These are phyloP conservation scores for Hoplostethus mediterraneus DNA, from an alignment of 2,797 vertebrate species.

Conservation along the genomic window DNA sequence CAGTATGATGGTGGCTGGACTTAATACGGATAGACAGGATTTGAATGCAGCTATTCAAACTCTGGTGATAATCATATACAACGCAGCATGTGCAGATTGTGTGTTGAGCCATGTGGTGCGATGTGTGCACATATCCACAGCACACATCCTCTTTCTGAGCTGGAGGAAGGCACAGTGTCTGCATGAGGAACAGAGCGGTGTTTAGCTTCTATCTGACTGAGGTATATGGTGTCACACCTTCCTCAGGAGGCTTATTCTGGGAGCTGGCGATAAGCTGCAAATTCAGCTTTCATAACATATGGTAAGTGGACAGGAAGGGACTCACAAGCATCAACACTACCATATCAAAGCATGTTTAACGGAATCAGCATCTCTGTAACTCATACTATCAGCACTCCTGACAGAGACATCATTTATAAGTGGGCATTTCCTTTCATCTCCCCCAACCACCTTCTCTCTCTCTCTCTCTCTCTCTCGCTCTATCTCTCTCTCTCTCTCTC, in stretches of 20 bases:
- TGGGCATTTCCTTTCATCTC: neutral
- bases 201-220: conserved; percentile 50
- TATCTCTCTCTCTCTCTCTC: neutral
- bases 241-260: conserved; percentile 56
- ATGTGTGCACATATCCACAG: conserved; percentile 9
- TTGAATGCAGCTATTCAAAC: conserved; percentile 15
- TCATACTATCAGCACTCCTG: conserved; percentile 14
- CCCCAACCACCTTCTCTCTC: too few species aligned
- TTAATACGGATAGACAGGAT: conserved; percentile 7
- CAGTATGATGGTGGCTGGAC: neutral
- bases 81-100: conserved; percentile 11
- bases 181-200: conserved; percentile 31
- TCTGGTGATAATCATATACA: conserved; percentile 20
- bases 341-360: conserved; percentile 61
- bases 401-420: conserved; percentile 11
- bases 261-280: conserved; percentile 62
- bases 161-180: conserved; percentile 37
- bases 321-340: conserved; percentile 45
- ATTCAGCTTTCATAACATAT: conserved; percentile 68
- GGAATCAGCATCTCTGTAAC: conserved; percentile 44
- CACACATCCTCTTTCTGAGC: conserved; percentile 19
- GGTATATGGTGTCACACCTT: conserved; percentile 66
- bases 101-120: conserved; percentile 13
- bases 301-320: conserved; percentile 44
- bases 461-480: neutral